A percentile compares a stretch with the other conserved stretches of the same genome.
Evolutionary conservation across 1,140 invertebrate genomes (phyloP).

Genomic region (Anastrepha obliqua): DNA sequence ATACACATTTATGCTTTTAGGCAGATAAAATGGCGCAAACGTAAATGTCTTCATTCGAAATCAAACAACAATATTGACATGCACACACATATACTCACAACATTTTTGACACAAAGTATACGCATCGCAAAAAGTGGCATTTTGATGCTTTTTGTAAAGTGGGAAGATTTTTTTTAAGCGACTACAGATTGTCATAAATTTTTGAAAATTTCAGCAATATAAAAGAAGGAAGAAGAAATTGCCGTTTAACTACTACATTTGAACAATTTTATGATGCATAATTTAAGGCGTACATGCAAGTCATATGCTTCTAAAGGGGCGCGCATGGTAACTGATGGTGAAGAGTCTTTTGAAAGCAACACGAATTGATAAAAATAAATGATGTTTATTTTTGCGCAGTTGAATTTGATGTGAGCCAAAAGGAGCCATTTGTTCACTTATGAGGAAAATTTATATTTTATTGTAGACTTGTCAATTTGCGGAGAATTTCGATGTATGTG

Average conservation of each 20-base stretch:
- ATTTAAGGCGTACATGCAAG: neutral
- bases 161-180: neutral
- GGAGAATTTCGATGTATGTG: no score
- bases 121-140: neutral
- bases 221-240: neutral
- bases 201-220: neutral
- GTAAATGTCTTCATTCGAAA: slow-evolving; percentile 1
- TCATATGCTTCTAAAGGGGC: neutral
- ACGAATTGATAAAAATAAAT: no score
- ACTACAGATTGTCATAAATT: neutral
- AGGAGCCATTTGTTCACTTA: neutral
- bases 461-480: neutral
- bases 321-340: neutral
- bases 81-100: no score
- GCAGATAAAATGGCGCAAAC: neutral
- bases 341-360: neutral
- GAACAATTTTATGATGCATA: neutral
- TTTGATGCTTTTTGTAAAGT: neutral
- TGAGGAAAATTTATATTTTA: neutral
- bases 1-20: neutral
- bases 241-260: neutral
- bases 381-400: neutral
- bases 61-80: neutral
- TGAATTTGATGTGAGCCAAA: no score
- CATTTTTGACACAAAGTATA: neutral